These are phyloP conservation scores for Hydropsyche betteni DNA, from an alignment of 2,888 invertebrate species.

Conservation along the genomic window DNA sequence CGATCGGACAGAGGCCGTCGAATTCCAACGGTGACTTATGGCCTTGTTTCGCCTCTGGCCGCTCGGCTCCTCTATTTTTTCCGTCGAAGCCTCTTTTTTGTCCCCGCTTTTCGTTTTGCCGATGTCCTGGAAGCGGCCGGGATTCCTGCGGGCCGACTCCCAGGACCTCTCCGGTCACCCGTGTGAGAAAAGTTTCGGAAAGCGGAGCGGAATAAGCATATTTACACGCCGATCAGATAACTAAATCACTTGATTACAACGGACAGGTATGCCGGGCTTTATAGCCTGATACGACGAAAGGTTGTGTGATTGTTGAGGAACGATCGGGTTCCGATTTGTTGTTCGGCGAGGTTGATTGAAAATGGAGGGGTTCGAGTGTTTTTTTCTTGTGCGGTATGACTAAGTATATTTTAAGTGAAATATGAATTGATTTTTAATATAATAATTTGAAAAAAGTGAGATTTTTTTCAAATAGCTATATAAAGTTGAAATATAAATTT, in stretches of 20 bases:
- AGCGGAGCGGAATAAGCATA: constrained; percentile 39
- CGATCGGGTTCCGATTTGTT: too few species aligned
- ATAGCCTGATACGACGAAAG: background rate
- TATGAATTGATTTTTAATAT: too few species aligned
- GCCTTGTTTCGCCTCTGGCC: constrained; percentile 20
- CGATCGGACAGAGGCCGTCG: background rate
- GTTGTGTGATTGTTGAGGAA: background rate
- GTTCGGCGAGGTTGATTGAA: too few species aligned
- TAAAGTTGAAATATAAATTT: too few species aligned
- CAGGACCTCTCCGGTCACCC: constrained; percentile 9
- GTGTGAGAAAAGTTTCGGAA: constrained; percentile 35
- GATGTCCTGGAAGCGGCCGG: background rate
- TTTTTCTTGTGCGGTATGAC: too few species aligned
- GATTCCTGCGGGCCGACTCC: constrained; percentile 1
- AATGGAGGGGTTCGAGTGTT: too few species aligned
- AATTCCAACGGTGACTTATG: constrained; percentile 30
- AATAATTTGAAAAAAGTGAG: too few species aligned
- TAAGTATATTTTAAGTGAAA: too few species aligned
- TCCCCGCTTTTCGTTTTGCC: background rate
- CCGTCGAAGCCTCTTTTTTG: background rate
- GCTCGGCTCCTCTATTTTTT: constrained; percentile 12
- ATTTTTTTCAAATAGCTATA: too few species aligned
- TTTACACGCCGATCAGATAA: constrained; percentile 41
- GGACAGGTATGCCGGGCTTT: constrained; percentile 31
- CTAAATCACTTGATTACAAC: constrained; percentile 42